These are phyloP conservation scores for Pygmarrhopalites habei DNA, from an alignment of 1,140 invertebrate species.

Conservation along the genomic window DNA sequence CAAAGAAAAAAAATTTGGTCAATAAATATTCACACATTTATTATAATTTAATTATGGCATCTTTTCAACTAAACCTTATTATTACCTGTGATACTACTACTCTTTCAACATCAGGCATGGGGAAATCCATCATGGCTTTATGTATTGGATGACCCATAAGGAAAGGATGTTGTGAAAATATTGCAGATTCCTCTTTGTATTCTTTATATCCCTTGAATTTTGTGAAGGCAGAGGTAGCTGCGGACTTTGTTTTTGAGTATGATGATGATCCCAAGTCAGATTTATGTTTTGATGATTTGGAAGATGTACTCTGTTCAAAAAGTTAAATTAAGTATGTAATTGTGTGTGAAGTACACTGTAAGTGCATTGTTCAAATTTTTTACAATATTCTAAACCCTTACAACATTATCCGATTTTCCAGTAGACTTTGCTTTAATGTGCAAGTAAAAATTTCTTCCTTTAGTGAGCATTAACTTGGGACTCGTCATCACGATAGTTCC, in stretches of 20 bases:
- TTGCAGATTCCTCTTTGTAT: neutral
- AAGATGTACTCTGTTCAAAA: neutral
- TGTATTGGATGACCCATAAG: neutral
- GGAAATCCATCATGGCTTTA: constrained; percentile 13
- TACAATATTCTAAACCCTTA: too few relatives aligned
- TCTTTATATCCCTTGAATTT: too few relatives aligned
- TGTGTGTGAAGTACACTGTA: too few relatives aligned
- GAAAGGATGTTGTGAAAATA: neutral
- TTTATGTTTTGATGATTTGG: constrained; percentile 1
- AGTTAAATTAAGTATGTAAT: too few relatives aligned
- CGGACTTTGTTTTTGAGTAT: too few relatives aligned
- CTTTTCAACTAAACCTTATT: constrained; percentile 50
- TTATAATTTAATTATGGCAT: too few relatives aligned
- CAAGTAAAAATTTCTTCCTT: constrained; percentile 69
- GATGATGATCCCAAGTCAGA: neutral
- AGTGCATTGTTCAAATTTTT: too few relatives aligned
- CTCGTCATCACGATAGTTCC: constrained; percentile 78
- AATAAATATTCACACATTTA: too few relatives aligned
- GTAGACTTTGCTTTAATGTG: constrained; percentile 67
- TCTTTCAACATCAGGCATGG: constrained; percentile 43
- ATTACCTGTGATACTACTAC: too few relatives aligned
- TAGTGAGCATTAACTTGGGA: constrained; percentile 68
- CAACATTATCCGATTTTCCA: neutral
- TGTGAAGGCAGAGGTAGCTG: neutral
- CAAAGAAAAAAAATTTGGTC: too few relatives aligned